Evolutionary conservation across 2,113 vertebrate genomes (phyloP).

Genomic region (Mobula birostris): DNA sequence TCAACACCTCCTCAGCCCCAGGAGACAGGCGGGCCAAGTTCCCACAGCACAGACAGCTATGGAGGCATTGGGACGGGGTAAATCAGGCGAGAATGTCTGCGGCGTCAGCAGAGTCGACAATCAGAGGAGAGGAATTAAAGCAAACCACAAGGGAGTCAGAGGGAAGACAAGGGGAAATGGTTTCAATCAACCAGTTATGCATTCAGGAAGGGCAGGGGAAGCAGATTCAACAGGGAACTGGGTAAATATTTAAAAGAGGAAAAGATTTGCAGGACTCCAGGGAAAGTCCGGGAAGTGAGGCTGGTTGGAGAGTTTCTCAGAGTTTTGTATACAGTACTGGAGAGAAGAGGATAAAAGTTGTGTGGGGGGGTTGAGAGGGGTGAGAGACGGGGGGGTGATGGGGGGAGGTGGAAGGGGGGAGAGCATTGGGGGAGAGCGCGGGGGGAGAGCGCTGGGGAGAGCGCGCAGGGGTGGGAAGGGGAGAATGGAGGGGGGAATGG

Average conservation of each 20-base stretch:
- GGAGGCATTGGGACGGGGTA: background rate
- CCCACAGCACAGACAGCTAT: no score
- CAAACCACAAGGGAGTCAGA: background rate
- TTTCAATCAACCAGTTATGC: background rate
- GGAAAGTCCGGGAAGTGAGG: background rate
- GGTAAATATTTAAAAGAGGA: background rate
- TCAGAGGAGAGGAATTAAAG: background rate
- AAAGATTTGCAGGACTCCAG: background rate
- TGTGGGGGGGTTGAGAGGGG: background rate
- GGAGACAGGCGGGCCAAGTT: background rate
- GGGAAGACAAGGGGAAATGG: background rate
- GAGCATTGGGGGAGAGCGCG: no score
- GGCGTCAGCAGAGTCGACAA: background rate
- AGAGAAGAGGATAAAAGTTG: background rate
- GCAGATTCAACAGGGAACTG: background rate
- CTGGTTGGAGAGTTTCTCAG: background rate
- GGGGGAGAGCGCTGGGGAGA: background rate
- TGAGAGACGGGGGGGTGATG: slow-evolving; percentile 8
- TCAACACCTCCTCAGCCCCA: background rate
- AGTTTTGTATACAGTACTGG: background rate
- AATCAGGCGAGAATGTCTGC: background rate
- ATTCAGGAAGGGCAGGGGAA: background rate
- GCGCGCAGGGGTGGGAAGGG: background rate
- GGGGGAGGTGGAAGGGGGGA: background rate
- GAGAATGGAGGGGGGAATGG: background rate